These are phyloP conservation scores for Myoxocephalus aenaeus DNA, from an alignment of 2,797 vertebrate species.

Conservation along the genomic window DNA sequence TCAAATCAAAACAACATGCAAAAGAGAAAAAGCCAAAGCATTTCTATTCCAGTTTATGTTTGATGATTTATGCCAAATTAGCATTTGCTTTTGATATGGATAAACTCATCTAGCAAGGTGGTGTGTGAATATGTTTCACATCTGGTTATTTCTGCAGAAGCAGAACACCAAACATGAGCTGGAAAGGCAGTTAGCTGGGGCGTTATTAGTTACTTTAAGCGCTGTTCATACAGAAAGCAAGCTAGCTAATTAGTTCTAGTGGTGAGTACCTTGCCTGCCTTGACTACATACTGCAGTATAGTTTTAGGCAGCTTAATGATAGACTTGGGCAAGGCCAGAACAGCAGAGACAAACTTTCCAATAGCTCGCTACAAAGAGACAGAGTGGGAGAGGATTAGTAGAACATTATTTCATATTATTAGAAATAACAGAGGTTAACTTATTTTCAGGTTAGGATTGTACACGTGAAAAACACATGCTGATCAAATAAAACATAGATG, in stretches of 20 bases:
- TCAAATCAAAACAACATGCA: constrained; percentile 31
- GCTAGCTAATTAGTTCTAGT: constrained; percentile 26
- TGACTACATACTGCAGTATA: constrained; percentile 97
- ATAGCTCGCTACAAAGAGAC: constrained; percentile 94
- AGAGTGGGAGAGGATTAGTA: constrained; percentile 82
- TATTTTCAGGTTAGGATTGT: neutral
- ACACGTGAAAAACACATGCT: neutral
- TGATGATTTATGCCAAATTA: constrained; percentile 6
- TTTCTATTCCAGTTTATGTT: constrained; percentile 61
- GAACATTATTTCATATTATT: constrained; percentile 27
- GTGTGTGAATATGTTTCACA: neutral
- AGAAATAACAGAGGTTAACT: constrained; percentile 24
- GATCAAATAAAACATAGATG: neutral
- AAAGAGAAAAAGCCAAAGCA: constrained; percentile 14
- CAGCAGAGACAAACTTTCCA: constrained; percentile 97
- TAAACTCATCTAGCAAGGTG: neutral
- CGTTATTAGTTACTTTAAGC: constrained; percentile 56
- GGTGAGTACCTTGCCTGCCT: constrained; percentile 96
- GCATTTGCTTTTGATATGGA: neutral
- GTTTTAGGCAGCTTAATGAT: constrained; percentile 99
- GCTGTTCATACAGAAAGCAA: constrained; percentile 69
- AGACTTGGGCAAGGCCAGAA: constrained; percentile 99
- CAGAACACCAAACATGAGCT: constrained; percentile 60
- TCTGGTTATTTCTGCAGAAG: neutral
- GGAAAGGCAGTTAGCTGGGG: constrained; percentile 78